Evolutionary conservation across 2,888 invertebrate genomes (phyloP).

Genomic region (Dicyrtoma fusca): DNA sequence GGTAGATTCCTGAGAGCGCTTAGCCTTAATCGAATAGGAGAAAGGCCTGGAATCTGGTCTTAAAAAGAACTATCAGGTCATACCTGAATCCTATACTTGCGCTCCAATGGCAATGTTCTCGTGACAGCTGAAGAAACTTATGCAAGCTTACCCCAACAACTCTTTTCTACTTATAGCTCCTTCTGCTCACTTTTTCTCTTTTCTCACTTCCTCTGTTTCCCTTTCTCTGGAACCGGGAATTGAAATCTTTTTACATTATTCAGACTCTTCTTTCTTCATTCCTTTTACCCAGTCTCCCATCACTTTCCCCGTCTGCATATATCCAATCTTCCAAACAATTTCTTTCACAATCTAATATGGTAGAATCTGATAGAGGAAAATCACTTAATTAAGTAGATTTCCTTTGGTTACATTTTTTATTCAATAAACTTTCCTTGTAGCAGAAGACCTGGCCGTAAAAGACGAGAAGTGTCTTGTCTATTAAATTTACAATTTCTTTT

Average conservation of each 20-base stretch:
- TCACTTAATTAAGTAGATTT: constrained; percentile 27
- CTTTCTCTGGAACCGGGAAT: background rate
- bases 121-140: constrained; percentile 21
- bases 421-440: background rate
- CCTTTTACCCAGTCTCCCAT: background rate
- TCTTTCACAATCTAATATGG: constrained; percentile 18
- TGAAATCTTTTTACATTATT: constrained; percentile 21
- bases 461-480: too few relatives aligned
- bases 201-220: background rate
- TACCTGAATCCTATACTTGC: background rate
- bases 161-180: background rate
- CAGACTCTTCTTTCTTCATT: background rate
- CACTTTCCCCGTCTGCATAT: background rate
- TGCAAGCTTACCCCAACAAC: background rate
- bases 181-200: background rate
- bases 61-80: background rate
- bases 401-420: constrained; percentile 21
- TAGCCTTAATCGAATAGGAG: too few relatives aligned
- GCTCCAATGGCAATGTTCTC: constrained; percentile 1
- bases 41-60: too few relatives aligned
- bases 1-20: too few relatives aligned
- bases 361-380: constrained; percentile 6
- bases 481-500: too few relatives aligned
- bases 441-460: background rate
- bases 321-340: constrained; percentile 20